Evolutionary conservation across 2,113 vertebrate genomes (phyloP), one percentile per base, ranked within the genome.

Genomic region (Pygoscelis adeliae): DNA sequence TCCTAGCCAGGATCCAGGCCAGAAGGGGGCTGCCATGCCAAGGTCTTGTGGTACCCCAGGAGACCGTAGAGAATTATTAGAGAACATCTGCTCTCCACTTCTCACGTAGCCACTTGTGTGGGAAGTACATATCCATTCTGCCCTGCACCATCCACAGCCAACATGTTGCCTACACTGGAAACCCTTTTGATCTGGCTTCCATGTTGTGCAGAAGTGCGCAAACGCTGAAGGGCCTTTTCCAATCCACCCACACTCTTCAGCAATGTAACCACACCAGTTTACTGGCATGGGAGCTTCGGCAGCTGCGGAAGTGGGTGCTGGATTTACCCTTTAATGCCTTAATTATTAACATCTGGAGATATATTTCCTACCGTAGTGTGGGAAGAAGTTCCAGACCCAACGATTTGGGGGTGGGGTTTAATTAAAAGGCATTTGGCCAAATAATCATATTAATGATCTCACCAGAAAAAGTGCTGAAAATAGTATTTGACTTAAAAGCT

Each of bases 331-430:
- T 95, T 92, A 97, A 88, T 94, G 91, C 91, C 67, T 93, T 92
- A 97, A 97, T 94, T 86, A 79, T 88, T 93, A 95, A 93, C 96
- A 97, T 95, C 97, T 97, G 95, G 94, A 91, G 89, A 63, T 55
- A 22, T 7, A 83, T 67, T 97, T 95, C 79, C 62, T 96, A 70
- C 58, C 0, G 0, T 66, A 88, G 74, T 90, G 94, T 97, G 93
- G 87, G 94, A 96, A 96, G 82, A 83, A 63, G 63, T 91, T 96
- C 25, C 91, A 96, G 70, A 70, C n/a, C 23, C n/a, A 63, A 65
- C 1, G 7, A 22, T 83, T 89, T 87, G 7, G 49, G 47, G 49
- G 46, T 26, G 42, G 22, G 20, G 40, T 83, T 94, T 92, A 96
- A 93, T 90, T 94, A 86, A 88, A 76, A 77, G 85, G 59, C 13